Evolutionary conservation across 2,797 vertebrate species (phyloP).

Genomic region (Kryptolebias ocellatus): DNA sequence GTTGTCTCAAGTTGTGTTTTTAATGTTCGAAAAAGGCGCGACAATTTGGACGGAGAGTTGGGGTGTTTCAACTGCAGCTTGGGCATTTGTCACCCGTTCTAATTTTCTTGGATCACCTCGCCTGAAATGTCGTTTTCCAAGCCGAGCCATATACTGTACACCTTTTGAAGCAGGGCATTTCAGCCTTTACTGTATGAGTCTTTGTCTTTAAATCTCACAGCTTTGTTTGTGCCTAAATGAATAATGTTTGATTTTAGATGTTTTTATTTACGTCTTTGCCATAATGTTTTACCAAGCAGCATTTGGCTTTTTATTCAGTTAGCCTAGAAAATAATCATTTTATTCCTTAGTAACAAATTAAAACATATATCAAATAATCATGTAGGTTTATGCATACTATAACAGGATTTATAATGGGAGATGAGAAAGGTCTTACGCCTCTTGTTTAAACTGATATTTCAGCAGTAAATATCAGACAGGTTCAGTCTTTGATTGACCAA

Average conservation of each 20-base stretch:
- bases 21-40: constrained; percentile 6
- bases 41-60: constrained; percentile 13
- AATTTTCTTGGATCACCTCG: no score
- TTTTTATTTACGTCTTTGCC: constrained; percentile 36
- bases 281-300: constrained; percentile 24
- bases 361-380: constrained; percentile 74
- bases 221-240: constrained; percentile 72
- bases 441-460: constrained; percentile 33
- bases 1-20: constrained; percentile 18
- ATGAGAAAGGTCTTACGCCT: constrained; percentile 47
- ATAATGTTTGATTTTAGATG: constrained; percentile 52
- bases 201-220: constrained; percentile 53
- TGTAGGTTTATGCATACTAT: constrained; percentile 75
- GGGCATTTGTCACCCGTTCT: constrained; percentile 65
- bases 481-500: constrained; percentile 40
- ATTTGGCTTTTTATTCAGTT: constrained; percentile 55
- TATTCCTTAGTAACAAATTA: constrained; percentile 69
- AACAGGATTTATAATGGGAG: constrained; percentile 57
- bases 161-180: constrained; percentile 42
- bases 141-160: constrained; percentile 74
- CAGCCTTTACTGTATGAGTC: constrained; percentile 65
- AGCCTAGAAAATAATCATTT: constrained; percentile 60
- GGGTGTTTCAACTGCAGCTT: constrained; percentile 51
- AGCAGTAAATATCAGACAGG: constrained; percentile 35
- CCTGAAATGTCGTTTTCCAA: constrained; percentile 23